A percentile compares a stretch with the other conserved stretches of the same genome.
phyloP scores from a whole-genome alignment of 1,140 invertebrate genomes.

The Heliconius hewitsoni region DNA sequence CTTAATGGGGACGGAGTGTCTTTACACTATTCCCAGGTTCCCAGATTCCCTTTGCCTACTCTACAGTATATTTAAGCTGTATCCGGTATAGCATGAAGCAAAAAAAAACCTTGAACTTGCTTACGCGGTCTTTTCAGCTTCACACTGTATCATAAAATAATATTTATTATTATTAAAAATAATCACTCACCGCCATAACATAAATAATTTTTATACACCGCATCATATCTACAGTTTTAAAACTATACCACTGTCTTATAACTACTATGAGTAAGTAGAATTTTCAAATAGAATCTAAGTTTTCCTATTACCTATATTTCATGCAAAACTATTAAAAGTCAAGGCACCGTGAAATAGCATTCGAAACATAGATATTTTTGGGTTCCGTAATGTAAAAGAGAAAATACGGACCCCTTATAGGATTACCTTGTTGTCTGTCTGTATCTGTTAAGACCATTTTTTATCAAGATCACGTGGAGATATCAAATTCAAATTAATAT shows the following conservation, averaged over 20 bases:
- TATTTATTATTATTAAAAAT: background rate
- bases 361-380: background rate
- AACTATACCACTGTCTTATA: background rate
- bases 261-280: background rate
- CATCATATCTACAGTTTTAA: constrained; percentile 20
- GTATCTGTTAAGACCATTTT: too few relatives aligned
- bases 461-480: too few relatives aligned
- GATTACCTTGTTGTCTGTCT: too few relatives aligned
- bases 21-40: too few relatives aligned
- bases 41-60: too few relatives aligned
- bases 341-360: constrained; percentile 37
- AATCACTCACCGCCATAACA: constrained; percentile 35
- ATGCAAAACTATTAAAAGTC: constrained; percentile 33
- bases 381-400: too few relatives aligned
- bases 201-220: constrained; percentile 25
- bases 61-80: too few relatives aligned
- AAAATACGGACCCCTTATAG: background rate
- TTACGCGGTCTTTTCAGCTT: too few relatives aligned
- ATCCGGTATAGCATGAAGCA: too few relatives aligned
- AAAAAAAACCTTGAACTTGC: too few relatives aligned
- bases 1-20: background rate
- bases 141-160: background rate
- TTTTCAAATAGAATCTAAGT: constrained; percentile 23
- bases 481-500: too few relatives aligned
- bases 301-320: constrained; percentile 27